Evolutionary conservation across 35 echinoderm and acorn worm genomes (phyloP), one percentile per base, ranked within the genome.

Genomic region (Ophioderma brevispina): DNA sequence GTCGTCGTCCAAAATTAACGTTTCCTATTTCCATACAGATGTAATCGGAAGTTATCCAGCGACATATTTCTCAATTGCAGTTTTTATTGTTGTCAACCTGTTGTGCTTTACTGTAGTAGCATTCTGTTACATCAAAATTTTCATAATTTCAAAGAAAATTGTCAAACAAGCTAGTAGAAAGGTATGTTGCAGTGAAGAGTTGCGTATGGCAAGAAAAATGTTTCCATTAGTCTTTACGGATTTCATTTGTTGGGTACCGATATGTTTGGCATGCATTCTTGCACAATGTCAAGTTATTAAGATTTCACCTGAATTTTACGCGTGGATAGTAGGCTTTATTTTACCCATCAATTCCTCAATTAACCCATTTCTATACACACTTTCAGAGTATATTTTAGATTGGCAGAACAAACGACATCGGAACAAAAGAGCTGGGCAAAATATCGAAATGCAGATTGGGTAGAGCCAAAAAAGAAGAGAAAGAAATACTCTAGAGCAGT

Each of bases 321-420:
- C 87, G 13, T 89, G 89, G 75, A 64, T 88, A 28, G 87, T 81
- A 38, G 87, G 84, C 0, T 86, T 94, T 70, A 86, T 94, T 38
- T 55, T 94, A 39, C 92, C 92, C 0, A 76, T 94, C 30, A 94
- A 94, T 75, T 90, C 87, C 55, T 63, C 87, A 23, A 50, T 82
- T 0, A 94, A 94, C 50, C 92, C 92, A 18, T 90, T 85, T 49
- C 81, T 94, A 1, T 94, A 94, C n/a, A n/a, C n/a, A n/a, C n/a
- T n/a, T n/a, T n/a, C n/a, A n/a, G n/a, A n/a, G n/a, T n/a, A n/a
- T n/a, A n/a, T n/a, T n/a, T n/a, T n/a, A n/a, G n/a, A n/a, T n/a
- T n/a, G n/a, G n/a, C n/a, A n/a, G n/a, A n/a, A n/a, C n/a, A n/a
- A n/a, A n/a, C n/a, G n/a, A n/a, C n/a, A n/a, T n/a, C n/a, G n/a